Conservation (phyloP, 2,888 invertebrate genomes). For the Arctia plantaginis region DNA sequence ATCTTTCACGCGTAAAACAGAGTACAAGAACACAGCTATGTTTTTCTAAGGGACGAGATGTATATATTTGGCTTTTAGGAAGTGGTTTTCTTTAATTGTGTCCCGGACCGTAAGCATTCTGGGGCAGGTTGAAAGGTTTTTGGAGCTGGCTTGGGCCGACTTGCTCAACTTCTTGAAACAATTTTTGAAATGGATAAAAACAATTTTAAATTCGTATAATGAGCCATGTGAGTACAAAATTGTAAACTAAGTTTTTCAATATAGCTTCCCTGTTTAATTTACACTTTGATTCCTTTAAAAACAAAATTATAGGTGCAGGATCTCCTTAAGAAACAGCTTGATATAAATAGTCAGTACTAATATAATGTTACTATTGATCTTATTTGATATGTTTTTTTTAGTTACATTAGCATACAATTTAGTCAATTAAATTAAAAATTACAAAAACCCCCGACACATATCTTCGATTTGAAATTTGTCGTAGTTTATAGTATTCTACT, state of each 20-base stretch:
- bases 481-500: too few species aligned
- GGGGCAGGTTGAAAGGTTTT: neutral
- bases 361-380: too few species aligned
- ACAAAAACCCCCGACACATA: too few species aligned
- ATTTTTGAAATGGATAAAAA: neutral
- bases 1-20: neutral
- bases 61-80: neutral
- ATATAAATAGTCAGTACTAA: too few species aligned
- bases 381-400: too few species aligned
- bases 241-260: neutral
- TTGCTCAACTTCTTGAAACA: neutral
- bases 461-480: too few species aligned
- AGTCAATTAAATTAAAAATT: too few species aligned
- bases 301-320: too few species aligned
- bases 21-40: neutral
- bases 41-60: neutral
- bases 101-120: neutral
- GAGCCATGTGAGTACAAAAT: neutral
- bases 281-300: too few species aligned
- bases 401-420: too few species aligned
- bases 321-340: too few species aligned
- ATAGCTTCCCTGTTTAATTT: neutral
- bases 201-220: neutral
- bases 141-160: neutral
- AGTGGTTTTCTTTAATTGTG: neutral